Conservation (phyloP, 2,888 invertebrate genomes). For the Meandrusa payeni region DNA sequence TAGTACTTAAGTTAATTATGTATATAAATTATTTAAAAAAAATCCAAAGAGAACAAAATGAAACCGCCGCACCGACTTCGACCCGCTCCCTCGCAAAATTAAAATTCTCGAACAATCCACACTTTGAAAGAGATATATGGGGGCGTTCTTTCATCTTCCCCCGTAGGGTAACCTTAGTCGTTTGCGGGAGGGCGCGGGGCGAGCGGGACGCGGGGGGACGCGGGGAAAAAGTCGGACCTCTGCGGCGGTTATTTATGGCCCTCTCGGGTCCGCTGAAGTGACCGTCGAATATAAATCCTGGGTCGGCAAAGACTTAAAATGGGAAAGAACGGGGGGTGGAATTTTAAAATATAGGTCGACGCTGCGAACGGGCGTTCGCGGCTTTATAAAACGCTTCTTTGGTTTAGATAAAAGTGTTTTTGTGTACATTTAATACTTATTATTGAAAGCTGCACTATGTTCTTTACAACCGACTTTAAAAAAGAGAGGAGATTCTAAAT, state of each 20-base stretch:
- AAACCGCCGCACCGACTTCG: conserved; percentile 29
- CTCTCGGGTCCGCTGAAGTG: conserved; percentile 76
- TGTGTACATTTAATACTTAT: background rate
- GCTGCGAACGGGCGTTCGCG: background rate
- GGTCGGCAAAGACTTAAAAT: conserved; percentile 65
- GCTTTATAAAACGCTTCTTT: conserved; percentile 10
- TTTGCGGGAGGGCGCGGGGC: conserved; percentile 53
- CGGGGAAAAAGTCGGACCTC: conserved; percentile 50
- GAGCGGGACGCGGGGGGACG: conserved; percentile 43
- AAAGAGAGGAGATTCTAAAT: too few species aligned
- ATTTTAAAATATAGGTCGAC: conserved; percentile 24
- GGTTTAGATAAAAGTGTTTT: background rate
- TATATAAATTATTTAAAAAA: too few species aligned
- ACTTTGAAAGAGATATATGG: conserved; percentile 78
- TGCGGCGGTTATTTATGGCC: conserved; percentile 72
- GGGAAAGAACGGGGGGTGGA: conserved; percentile 49
- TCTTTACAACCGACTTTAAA: too few species aligned
- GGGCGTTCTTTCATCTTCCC: conserved; percentile 77
- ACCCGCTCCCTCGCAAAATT: conserved; percentile 60
- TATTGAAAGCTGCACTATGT: too few species aligned
- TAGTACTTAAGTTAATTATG: too few species aligned
- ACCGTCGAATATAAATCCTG: conserved; percentile 76
- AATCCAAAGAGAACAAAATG: conserved; percentile 24
- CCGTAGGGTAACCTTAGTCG: conserved; percentile 69
- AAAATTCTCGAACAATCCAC: conserved; percentile 76